Conservation (phyloP, 2,797 vertebrate species). For the Sebastes alutus region DNA sequence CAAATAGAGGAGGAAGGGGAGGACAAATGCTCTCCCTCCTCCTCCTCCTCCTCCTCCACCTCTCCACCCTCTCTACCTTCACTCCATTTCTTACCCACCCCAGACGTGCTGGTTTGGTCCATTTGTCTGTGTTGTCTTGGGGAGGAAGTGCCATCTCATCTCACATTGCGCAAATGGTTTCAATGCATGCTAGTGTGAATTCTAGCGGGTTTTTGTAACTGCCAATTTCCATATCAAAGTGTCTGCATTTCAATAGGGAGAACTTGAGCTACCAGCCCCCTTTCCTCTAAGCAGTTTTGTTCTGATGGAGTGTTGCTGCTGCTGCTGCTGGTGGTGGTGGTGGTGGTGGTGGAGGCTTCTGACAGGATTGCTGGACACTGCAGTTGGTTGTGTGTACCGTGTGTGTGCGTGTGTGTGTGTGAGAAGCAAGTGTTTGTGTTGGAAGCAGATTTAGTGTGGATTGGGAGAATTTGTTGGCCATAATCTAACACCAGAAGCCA, state of each 20-base stretch:
- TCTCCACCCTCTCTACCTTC: slow-evolving; percentile 52
- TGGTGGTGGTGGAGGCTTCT: slow-evolving; percentile 70
- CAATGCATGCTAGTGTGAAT: slow-evolving; percentile 95
- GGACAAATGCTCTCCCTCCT: slow-evolving; percentile 84
- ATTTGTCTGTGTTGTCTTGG: slow-evolving; percentile 90
- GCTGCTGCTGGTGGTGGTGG: slow-evolving; percentile 65
- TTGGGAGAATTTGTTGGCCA: slow-evolving; percentile 59
- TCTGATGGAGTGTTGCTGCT: slow-evolving; percentile 86
- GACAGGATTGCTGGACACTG: slow-evolving; percentile 65
- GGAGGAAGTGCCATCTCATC: slow-evolving; percentile 95
- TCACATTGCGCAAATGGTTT: slow-evolving; percentile 96
- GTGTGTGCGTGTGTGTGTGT: slow-evolving; percentile 23
- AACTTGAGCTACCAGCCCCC: slow-evolving; percentile 91
- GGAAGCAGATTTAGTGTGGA: slow-evolving; percentile 63
- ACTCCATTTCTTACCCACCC: slow-evolving; percentile 60
- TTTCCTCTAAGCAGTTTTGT: slow-evolving; percentile 85
- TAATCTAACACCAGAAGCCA: slow-evolving; percentile 60
- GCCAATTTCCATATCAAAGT: slow-evolving; percentile 99
- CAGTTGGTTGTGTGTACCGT: slow-evolving; percentile 39
- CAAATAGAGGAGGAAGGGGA: slow-evolving; percentile 10
- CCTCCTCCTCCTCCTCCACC: slow-evolving; percentile 1
- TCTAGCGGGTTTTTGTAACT: slow-evolving; percentile 91
- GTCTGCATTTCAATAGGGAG: slow-evolving; percentile 92
- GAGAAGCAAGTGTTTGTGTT: slow-evolving; percentile 65
- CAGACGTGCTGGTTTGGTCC: slow-evolving; percentile 82